phyloP scores from a whole-genome alignment of 1,140 invertebrate species.

The Lethrus apterus region DNA sequence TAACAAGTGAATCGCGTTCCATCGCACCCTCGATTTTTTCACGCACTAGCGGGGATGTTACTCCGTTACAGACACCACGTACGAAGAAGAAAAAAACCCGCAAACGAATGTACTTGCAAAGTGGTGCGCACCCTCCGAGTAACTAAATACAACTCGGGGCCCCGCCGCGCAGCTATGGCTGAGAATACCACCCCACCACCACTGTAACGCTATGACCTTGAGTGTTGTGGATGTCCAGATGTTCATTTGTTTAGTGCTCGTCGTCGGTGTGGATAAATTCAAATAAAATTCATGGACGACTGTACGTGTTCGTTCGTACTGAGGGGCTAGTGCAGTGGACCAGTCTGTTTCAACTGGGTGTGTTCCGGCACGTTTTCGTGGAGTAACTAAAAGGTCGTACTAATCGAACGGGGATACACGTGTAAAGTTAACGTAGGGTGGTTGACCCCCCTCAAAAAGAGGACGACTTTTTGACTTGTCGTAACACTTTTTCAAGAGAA shows the following conservation, averaged over 20 bases:
- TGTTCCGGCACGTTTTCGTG: conserved; percentile 20
- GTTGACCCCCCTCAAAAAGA: conserved; percentile 40
- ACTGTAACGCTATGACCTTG: conserved; percentile 38
- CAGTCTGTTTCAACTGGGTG: conserved; percentile 31
- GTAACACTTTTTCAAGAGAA: conserved; percentile 37
- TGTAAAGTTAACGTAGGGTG: conserved; percentile 37
- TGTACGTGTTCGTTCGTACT: conserved; percentile 32
- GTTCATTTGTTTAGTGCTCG: conserved; percentile 24
- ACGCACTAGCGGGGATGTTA: too few species aligned
- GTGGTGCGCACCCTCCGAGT: conserved; percentile 40
- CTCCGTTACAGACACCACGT: not conserved
- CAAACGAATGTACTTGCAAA: conserved; percentile 8
- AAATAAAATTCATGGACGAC: conserved; percentile 33
- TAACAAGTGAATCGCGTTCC: conserved; percentile 6
- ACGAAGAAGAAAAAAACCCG: not conserved
- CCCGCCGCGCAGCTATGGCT: conserved; percentile 39
- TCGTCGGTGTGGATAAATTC: too few species aligned
- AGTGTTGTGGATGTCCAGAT: conserved; percentile 37
- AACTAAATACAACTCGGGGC: conserved; percentile 40
- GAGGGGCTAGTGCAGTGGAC: conserved; percentile 39
- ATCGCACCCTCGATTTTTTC: conserved; percentile 5
- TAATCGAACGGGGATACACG: conserved; percentile 39
- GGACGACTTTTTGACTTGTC: conserved; percentile 41
- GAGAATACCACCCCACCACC: conserved; percentile 40
- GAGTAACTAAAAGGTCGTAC: conserved; percentile 18